Base-by-base conservation (phyloP, 2,888 invertebrate genomes). In the Synanthedon andrenaeformis region DNA sequence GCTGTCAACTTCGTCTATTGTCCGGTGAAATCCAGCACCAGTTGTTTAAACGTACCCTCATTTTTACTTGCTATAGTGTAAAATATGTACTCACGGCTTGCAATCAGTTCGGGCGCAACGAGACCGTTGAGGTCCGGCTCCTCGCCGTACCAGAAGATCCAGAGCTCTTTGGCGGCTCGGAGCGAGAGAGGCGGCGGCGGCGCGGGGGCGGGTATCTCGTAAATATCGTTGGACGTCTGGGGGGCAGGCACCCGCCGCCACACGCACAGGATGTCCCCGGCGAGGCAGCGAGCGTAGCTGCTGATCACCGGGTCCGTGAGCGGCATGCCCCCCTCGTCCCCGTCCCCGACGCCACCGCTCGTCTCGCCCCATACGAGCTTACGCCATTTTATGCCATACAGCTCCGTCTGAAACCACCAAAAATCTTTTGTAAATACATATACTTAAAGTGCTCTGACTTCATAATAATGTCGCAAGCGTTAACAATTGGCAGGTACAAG, bases 101-200 rank as follows among this genome's bases (percentile, higher is more conserved):
- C 90, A 74, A 95, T 92, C 62, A 97, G 91, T 76, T 97, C 96
- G 12, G 93, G 92, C 57, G 94, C 92, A 66, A 96, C 93, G 70
- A 96, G 89, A 57, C 93, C 93, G 70, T 91, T 91, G 61, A 97
- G 91, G 84, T 96, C 96, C 55, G 97, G 97, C 83, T 97, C 96
- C 80, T 98, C 97, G 73, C 98, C 98, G 89, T 99, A 99, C 99
- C 99, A 99, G 90, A 99, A 99, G 82, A 99, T 95, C 99, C 99
- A 99, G 58, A 99, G 91, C 84, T 99, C 99, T 89, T 98, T 99
- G 81, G 95, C 93, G 72, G 95, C 93, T 76, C 93, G 92, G 67
- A 95, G 90, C 67, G 94, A 93, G 69, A 95, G 91, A 62, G 95
- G 94, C 74, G 93, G 93, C 73, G 92, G 92, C 64, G 87, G 87